Percentiles rank a stretch among this genome's conserved stretches.
phyloP scores from a whole-genome alignment of 1,140 invertebrate genomes.

The Drosophila nasuta region DNA sequence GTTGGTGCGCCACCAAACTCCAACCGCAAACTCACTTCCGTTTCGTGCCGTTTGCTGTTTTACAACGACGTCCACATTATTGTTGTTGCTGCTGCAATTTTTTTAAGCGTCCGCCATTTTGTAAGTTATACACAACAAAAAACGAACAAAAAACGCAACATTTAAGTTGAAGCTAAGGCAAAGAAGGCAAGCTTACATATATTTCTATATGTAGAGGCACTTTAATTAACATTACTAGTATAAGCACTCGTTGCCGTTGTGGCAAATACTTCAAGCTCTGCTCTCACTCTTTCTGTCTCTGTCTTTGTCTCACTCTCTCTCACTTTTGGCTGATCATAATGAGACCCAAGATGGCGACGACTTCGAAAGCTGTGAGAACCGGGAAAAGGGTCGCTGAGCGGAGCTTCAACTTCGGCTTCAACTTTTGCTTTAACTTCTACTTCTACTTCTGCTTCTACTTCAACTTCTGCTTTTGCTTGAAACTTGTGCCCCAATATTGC shows the following conservation, averaged over 20 bases:
- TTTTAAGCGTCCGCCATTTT: constrained; percentile 66
- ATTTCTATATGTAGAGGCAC: constrained; percentile 37
- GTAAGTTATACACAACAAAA: constrained; percentile 14
- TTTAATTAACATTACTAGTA: constrained; percentile 71
- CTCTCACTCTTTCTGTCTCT: too few species aligned
- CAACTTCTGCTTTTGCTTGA: background rate
- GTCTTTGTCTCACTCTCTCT: too few species aligned
- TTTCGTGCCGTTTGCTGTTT: constrained; percentile 60
- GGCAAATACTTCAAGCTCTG: background rate
- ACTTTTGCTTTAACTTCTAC: background rate
- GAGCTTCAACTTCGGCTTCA: background rate
- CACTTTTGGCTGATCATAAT: constrained; percentile 21
- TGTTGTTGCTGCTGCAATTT: constrained; percentile 41
- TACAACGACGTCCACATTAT: constrained; percentile 41
- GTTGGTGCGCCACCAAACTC: constrained; percentile 42
- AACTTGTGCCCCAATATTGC: background rate
- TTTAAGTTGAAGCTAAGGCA: background rate
- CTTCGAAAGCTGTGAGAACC: constrained; percentile 44
- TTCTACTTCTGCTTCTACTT: background rate
- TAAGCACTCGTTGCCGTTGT: constrained; percentile 5
- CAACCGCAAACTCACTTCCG: constrained; percentile 81
- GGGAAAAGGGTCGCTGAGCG: constrained; percentile 20
- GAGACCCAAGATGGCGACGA: constrained; percentile 48
- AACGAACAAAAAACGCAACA: constrained; percentile 18
- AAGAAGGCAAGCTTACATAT: background rate